phyloP scores from a whole-genome alignment of 2,113 vertebrate species.

The Sphyrna mokarran region DNA sequence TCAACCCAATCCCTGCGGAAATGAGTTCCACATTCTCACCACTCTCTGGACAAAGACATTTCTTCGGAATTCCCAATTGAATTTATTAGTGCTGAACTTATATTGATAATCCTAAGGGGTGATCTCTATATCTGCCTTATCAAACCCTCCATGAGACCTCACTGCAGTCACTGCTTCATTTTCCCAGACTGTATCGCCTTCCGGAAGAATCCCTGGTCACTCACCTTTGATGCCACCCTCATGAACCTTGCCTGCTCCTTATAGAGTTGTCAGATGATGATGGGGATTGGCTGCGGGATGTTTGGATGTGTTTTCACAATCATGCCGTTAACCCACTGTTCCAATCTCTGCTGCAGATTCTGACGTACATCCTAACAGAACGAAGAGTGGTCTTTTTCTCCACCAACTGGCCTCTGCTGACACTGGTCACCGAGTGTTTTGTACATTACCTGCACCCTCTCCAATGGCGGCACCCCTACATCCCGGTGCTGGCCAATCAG shows the following conservation, averaged over 20 bases:
- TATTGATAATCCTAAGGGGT: too few relatives aligned
- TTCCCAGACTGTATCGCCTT: not conserved
- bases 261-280: not conserved
- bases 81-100: not conserved
- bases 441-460: slow-evolving; percentile 31
- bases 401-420: slow-evolving; percentile 15
- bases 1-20: not conserved
- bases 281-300: not conserved
- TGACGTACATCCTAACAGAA: slow-evolving; percentile 32
- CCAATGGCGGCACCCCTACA: slow-evolving; percentile 33
- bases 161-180: too few relatives aligned
- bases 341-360: not conserved
- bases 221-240: not conserved
- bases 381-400: slow-evolving; percentile 28
- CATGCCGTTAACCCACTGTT: not conserved
- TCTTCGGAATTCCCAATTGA: not conserved
- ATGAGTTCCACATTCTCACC: not conserved
- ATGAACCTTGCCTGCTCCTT: not conserved
- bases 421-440: slow-evolving; percentile 28
- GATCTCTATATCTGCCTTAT: too few relatives aligned
- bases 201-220: not conserved
- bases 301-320: not conserved
- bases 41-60: not conserved
- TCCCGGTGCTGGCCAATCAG: slow-evolving; percentile 22
- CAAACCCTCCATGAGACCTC: too few relatives aligned